phyloP scores from a whole-genome alignment of 2,888 invertebrate genomes.

The Cotesia congregata region DNA sequence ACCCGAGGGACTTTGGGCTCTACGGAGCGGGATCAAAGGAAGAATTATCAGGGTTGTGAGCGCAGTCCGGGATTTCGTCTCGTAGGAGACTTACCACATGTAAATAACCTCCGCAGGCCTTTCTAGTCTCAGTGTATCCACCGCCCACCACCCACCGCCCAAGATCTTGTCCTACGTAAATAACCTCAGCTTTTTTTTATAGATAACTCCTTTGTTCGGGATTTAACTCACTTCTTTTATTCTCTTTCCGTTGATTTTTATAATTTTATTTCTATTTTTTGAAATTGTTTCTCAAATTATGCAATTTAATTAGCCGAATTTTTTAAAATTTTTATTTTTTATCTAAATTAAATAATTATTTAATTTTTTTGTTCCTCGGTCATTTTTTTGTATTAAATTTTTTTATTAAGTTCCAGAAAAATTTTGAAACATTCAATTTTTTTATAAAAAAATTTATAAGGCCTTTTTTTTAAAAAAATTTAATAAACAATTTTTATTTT shows the following conservation, averaged over 20 bases:
- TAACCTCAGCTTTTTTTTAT: slow-evolving; percentile 68
- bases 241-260: neutral
- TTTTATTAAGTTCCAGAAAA: no score
- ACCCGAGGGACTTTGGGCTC: slow-evolving; percentile 31
- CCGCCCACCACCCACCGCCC: slow-evolving; percentile 46
- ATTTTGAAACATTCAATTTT: no score
- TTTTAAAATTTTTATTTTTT: no score
- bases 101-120: slow-evolving; percentile 66
- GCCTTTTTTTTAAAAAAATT: no score
- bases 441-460: no score
- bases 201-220: slow-evolving; percentile 37
- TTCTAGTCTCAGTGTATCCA: slow-evolving; percentile 44
- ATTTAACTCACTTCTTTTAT: slow-evolving; percentile 23
- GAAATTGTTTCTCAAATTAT: neutral
- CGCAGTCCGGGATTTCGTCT: slow-evolving; percentile 69
- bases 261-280: neutral
- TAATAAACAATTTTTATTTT: no score
- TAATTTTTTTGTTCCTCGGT: no score
- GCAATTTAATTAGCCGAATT: no score
- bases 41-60: slow-evolving; percentile 70
- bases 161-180: slow-evolving; percentile 61
- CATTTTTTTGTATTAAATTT: no score
- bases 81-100: slow-evolving; percentile 71
- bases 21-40: slow-evolving; percentile 69
- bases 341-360: no score